Conservation (phyloP, 2,888 invertebrate species). For the Hermodice carunculata region DNA sequence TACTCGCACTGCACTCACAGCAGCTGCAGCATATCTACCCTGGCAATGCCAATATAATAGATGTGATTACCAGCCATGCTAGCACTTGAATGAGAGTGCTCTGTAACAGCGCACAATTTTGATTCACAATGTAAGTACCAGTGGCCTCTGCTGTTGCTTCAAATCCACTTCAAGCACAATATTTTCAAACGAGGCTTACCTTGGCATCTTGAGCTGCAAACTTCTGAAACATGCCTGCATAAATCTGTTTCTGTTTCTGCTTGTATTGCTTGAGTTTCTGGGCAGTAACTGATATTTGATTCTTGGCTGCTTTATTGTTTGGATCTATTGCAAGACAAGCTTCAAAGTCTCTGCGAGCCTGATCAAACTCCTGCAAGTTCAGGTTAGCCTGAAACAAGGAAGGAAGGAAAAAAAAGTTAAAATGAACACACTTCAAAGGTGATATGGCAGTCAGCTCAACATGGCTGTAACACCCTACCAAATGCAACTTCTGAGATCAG, state of each 20-base stretch:
- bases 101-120: too few relatives aligned
- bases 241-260: constrained; percentile 86
- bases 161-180: too few relatives aligned
- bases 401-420: too few relatives aligned
- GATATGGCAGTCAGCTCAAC: not conserved
- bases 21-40: too few relatives aligned
- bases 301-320: constrained; percentile 87
- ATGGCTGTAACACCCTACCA: too few relatives aligned
- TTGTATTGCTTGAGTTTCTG: constrained; percentile 82
- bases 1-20: too few relatives aligned
- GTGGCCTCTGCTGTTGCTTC: too few relatives aligned
- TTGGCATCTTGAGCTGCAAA: constrained; percentile 72
- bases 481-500: too few relatives aligned
- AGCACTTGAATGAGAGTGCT: too few relatives aligned
- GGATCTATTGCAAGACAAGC: constrained; percentile 84
- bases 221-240: constrained; percentile 96
- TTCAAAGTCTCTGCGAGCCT: constrained; percentile 84
- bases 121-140: too few relatives aligned
- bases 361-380: constrained; percentile 81
- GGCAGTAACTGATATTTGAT: constrained; percentile 81
- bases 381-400: constrained; percentile 75
- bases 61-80: too few relatives aligned
- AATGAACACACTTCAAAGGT: not conserved
- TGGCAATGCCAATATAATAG: too few relatives aligned
- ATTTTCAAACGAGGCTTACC: constrained; percentile 37